Evolutionary conservation across 2,113 vertebrate species (phyloP).

Genomic region (Martes martes): DNA sequence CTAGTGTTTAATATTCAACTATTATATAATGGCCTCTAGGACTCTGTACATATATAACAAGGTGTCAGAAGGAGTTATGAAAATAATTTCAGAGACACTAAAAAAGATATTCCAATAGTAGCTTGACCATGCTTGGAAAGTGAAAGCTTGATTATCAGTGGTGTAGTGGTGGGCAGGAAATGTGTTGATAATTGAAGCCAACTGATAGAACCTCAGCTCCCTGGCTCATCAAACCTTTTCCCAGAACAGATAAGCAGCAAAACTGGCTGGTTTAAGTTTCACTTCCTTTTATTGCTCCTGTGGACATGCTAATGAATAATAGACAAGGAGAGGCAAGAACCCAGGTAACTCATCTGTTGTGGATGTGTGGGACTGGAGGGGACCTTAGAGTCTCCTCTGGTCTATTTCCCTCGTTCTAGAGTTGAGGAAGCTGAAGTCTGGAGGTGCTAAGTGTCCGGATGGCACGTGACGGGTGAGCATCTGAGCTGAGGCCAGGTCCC

Average conservation of each 20-base stretch:
- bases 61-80: not conserved
- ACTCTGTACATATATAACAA: not conserved
- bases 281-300: slow-evolving; percentile 43
- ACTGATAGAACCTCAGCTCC: not conserved
- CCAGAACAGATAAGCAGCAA: slow-evolving; percentile 33
- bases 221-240: slow-evolving; percentile 33
- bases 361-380: not conserved
- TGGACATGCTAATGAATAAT: slow-evolving; percentile 50
- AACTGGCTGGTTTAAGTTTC: slow-evolving; percentile 25
- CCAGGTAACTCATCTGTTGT: not conserved
- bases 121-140: not conserved
- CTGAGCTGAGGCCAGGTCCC: not conserved
- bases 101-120: not conserved
- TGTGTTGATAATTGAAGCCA: slow-evolving; percentile 34
- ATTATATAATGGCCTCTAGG: not conserved
- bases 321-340: not conserved
- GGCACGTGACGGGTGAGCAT: not conserved
- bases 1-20: not conserved
- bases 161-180: not conserved
- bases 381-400: not conserved
- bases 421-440: not conserved
- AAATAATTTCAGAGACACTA: slow-evolving; percentile 17
- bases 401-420: not conserved
- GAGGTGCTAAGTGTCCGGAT: not conserved
- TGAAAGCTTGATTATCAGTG: not conserved